phyloP scores from a whole-genome alignment of 53 echinoderm and acorn worm genomes.

The Glandiceps talaboti region DNA sequence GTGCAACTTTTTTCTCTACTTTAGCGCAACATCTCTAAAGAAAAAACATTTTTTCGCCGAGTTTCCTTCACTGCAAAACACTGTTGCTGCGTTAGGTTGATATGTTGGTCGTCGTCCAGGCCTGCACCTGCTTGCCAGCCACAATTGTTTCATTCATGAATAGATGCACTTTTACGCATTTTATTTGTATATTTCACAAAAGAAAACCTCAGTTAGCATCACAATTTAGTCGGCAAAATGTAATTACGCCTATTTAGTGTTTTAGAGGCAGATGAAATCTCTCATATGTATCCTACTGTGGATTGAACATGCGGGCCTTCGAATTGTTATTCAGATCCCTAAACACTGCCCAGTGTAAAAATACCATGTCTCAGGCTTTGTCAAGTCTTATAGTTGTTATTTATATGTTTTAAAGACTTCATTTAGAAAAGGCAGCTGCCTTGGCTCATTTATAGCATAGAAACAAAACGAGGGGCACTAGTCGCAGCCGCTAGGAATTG shows the following conservation, averaged over 20 bases:
- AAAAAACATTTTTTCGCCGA: too few species aligned
- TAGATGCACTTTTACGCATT: background rate
- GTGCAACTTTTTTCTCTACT: too few species aligned
- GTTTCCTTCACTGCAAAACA: too few species aligned
- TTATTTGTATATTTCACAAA: conserved; percentile 39
- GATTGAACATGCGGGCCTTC: background rate
- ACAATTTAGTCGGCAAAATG: conserved; percentile 37
- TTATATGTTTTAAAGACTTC: conserved; percentile 60
- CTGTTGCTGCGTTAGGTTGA: background rate
- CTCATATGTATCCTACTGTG: background rate
- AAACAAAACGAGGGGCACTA: conserved; percentile 17
- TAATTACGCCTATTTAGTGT: conserved; percentile 17
- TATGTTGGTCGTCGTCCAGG: background rate
- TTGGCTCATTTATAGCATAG: conserved; percentile 40
- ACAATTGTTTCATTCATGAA: background rate
- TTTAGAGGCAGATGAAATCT: background rate
- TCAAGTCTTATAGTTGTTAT: conserved; percentile 43
- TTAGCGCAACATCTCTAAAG: too few species aligned
- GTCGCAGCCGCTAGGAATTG: background rate
- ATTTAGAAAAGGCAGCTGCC: conserved; percentile 50
- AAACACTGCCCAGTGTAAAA: background rate
- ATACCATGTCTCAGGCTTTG: conserved; percentile 22
- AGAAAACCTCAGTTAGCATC: conserved; percentile 32
- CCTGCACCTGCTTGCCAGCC: background rate
- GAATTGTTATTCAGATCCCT: background rate